Evolutionary conservation across 53 echinoderm and acorn worm species (phyloP).

Genomic region (Holothuria leucospilota): DNA sequence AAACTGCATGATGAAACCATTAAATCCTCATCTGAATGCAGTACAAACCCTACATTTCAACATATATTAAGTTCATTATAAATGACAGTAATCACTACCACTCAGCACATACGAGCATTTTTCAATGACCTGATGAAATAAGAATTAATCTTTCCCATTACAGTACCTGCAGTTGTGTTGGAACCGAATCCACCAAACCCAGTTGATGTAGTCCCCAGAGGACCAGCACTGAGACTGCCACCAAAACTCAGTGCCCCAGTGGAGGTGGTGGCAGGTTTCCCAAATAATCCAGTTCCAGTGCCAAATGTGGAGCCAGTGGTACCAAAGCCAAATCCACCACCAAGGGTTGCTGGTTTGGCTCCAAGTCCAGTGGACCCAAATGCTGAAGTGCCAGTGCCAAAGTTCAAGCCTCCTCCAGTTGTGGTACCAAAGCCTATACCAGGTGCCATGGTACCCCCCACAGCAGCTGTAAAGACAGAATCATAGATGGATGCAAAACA

Average conservation of each 20-base stretch:
- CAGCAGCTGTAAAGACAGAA: not conserved
- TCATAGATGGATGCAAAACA: too few species aligned
- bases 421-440: constrained; percentile 68
- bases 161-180: constrained; percentile 44
- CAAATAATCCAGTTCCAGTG: constrained; percentile 66
- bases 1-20: too few species aligned
- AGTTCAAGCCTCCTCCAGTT: constrained; percentile 54
- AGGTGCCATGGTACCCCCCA: constrained; percentile 46
- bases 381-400: constrained; percentile 68
- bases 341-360: not conserved
- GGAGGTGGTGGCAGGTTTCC: constrained; percentile 65
- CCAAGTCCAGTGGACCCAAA: constrained; percentile 62
- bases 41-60: too few species aligned
- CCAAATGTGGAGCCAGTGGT: constrained; percentile 65
- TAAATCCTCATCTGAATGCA: too few species aligned
- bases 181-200: constrained; percentile 80
- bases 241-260: constrained; percentile 65
- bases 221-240: constrained; percentile 97
- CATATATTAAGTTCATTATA: too few species aligned
- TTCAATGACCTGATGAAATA: too few species aligned
- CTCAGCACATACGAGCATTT: too few species aligned
- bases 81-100: too few species aligned
- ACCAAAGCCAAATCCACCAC: constrained; percentile 58
- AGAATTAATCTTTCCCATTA: too few species aligned
- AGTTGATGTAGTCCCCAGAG: constrained; percentile 63